Conservation (phyloP, 2,797 vertebrate genomes). For the Crocidura indochinensis region DNA sequence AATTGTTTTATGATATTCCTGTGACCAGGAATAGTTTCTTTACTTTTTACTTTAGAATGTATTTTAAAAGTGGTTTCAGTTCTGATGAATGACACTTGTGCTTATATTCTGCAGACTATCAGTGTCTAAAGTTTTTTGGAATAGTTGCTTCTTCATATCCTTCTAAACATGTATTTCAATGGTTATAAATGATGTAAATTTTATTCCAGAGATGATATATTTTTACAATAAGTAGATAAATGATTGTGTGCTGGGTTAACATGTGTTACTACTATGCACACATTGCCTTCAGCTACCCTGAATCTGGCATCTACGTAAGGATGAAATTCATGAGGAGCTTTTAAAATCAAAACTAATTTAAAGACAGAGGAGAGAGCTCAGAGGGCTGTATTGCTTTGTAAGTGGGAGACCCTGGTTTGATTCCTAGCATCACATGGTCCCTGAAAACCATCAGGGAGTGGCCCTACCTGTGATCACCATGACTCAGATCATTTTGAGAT, state of each 20-base stretch:
- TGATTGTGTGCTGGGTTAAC: neutral
- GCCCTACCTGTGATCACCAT: too few species aligned
- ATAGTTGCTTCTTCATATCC: constrained; percentile 49
- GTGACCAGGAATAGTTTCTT: constrained; percentile 29
- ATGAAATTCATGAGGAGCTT: constrained; percentile 52
- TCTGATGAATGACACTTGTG: constrained; percentile 41
- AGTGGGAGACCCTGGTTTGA: too few species aligned
- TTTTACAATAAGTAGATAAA: neutral
- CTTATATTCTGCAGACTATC: constrained; percentile 25
- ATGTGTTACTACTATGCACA: neutral
- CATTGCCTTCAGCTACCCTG: neutral
- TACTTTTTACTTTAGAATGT: constrained; percentile 54
- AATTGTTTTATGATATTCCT: constrained; percentile 62
- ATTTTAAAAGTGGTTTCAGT: constrained; percentile 61
- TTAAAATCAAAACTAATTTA: constrained; percentile 61
- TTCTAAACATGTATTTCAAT: constrained; percentile 35
- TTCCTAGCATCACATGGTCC: too few species aligned
- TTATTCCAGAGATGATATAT: constrained; percentile 45
- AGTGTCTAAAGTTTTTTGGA: constrained; percentile 30
- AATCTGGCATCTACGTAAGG: neutral
- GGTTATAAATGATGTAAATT: constrained; percentile 58
- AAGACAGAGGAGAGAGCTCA: neutral
- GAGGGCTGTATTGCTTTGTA: too few species aligned
- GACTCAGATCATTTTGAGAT: constrained; percentile 40
- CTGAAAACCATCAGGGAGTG: too few species aligned